Evolutionary conservation across 2,113 vertebrate genomes (phyloP).

Genomic region (Aegotheles bennettii): DNA sequence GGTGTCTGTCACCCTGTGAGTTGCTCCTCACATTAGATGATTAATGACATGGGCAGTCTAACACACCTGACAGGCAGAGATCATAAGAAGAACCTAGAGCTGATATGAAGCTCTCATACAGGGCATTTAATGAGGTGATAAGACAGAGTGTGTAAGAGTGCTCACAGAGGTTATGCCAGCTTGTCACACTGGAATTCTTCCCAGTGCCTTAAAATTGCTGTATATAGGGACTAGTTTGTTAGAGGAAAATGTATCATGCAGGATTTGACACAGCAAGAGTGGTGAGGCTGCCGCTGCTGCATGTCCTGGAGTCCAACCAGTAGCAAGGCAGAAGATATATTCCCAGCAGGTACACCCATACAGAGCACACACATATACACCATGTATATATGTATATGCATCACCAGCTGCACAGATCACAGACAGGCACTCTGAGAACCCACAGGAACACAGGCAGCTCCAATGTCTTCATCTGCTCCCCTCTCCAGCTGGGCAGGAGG

Average conservation of each 20-base stretch:
- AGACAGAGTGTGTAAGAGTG: neutral
- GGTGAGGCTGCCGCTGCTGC: accelerated
- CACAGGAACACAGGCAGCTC: neutral
- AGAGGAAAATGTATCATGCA: neutral
- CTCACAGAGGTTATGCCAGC: neutral
- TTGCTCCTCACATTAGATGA: neutral
- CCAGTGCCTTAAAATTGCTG: neutral
- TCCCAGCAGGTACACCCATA: neutral
- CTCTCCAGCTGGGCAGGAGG: neutral
- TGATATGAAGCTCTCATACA: neutral
- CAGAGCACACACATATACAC: no score
- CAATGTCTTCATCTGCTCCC: neutral
- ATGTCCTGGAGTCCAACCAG: neutral
- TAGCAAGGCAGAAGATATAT: neutral
- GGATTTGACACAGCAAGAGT: neutral
- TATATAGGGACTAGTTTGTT: neutral
- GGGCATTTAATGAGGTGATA: neutral
- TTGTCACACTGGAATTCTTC: neutral
- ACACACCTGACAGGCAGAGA: neutral
- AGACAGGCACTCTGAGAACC: neutral
- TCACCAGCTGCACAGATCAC: accelerated
- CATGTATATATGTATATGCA: accelerated
- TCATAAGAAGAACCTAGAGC: neutral
- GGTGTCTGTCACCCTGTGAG: neutral
- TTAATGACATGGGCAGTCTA: neutral